Evolutionary conservation across 2,113 vertebrate genomes (phyloP).

Genomic region (Eptesicus fuscus): DNA sequence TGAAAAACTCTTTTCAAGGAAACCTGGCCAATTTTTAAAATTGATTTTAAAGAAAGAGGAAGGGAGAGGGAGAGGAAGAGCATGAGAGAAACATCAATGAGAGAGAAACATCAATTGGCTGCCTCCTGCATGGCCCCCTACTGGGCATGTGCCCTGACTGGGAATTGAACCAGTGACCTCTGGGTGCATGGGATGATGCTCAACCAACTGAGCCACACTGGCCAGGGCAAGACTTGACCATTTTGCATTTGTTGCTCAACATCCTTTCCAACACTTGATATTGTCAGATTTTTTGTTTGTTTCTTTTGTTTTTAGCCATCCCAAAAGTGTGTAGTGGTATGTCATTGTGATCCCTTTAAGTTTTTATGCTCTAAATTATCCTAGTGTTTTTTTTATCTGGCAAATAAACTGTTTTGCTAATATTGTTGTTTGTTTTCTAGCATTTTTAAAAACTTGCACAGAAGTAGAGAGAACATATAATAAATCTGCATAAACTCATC

Average conservation of each 20-base stretch:
- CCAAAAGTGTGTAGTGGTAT: neutral
- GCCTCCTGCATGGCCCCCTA: neutral
- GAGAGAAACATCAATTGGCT: neutral
- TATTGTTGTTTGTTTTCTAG: neutral
- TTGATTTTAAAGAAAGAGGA: neutral
- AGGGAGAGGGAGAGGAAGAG: neutral
- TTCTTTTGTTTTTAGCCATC: neutral
- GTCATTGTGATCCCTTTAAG: neutral
- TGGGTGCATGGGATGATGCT: neutral
- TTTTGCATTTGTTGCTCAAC: neutral
- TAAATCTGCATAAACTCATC: neutral
- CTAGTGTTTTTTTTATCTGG: neutral
- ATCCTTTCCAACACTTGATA: neutral
- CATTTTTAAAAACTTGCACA: neutral
- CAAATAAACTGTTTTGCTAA: neutral
- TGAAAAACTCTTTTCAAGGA: conserved; percentile 23
- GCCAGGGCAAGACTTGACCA: neutral
- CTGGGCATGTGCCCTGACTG: neutral
- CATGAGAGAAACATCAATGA: neutral
- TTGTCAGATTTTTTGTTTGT: neutral
- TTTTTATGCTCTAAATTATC: conserved; percentile 14
- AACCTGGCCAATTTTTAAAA: neutral
- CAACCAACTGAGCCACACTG: neutral
- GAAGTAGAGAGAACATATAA: neutral
- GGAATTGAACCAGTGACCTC: neutral